Evolutionary conservation across 2,797 vertebrate species (phyloP).

Genomic region (Coccyzus lansbergi): DNA sequence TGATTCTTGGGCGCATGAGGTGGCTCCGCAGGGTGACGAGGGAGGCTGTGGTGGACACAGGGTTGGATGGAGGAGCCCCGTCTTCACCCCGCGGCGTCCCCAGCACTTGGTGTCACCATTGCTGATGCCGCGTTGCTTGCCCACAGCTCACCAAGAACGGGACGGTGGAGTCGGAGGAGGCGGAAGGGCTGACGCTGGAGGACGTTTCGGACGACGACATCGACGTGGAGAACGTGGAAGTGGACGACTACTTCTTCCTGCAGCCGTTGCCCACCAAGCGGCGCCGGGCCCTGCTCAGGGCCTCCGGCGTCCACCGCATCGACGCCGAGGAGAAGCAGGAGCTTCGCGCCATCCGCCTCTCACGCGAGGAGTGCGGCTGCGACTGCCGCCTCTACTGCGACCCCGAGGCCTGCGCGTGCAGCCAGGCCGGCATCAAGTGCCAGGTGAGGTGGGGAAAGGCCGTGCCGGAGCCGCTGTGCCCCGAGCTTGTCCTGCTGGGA

Average conservation of each 20-base stretch:
- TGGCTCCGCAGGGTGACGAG: no score
- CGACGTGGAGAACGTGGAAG: conserved; percentile 90
- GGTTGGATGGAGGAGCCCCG: no score
- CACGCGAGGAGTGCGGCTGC: conserved; percentile 93
- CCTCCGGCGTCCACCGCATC: conserved; percentile 92
- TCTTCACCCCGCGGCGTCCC: no score
- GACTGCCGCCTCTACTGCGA: conserved; percentile 95
- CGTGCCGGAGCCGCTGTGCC: no score
- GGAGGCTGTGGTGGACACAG: no score
- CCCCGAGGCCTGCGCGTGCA: conserved; percentile 93
- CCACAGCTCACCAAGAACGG: conserved; percentile 91
- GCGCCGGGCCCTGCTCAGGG: conserved; percentile 88
- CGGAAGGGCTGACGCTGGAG: conserved; percentile 89
- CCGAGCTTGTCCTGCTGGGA: no score
- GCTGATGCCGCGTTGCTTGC: no score
- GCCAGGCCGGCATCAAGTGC: conserved; percentile 95
- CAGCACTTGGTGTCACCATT: rapidly evolving
- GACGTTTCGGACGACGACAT: conserved; percentile 94
- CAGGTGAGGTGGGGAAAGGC: conserved; percentile 92
- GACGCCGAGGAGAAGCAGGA: conserved; percentile 94
- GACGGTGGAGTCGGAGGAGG: conserved; percentile 91
- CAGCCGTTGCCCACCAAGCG: conserved; percentile 93
- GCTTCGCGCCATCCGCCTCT: conserved; percentile 92
- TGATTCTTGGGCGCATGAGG: no score
- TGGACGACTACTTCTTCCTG: conserved; percentile 95